Evolutionary conservation across 2,113 vertebrate species (phyloP).

Genomic region (Proteles cristata): DNA sequence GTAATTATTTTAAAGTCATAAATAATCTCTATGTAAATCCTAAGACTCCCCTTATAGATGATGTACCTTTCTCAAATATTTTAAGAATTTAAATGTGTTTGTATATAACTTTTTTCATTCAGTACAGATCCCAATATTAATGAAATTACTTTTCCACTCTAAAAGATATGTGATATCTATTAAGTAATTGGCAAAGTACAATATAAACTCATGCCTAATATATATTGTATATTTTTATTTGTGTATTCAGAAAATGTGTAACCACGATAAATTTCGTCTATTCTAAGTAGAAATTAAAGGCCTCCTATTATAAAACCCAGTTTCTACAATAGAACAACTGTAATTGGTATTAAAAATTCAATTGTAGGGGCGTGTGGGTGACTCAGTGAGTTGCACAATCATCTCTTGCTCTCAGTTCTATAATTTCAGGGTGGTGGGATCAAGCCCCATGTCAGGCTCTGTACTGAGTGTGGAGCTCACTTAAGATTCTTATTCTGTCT

Average conservation of each 20-base stretch:
- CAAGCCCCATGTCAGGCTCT: no score
- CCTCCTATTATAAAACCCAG: neutral
- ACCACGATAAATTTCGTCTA: neutral
- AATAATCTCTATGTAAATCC: neutral
- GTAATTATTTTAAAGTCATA: neutral
- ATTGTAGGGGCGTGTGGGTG: neutral
- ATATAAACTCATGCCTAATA: neutral
- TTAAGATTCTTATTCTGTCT: no score
- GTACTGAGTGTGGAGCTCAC: no score
- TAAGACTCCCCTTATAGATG: neutral
- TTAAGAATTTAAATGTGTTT: neutral
- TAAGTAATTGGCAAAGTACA: neutral
- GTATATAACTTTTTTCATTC: constrained; percentile 19
- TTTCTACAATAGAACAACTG: neutral
- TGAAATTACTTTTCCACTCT: neutral
- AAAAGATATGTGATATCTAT: neutral
- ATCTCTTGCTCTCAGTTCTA: no score
- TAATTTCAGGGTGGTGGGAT: no score
- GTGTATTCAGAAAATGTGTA: constrained; percentile 5
- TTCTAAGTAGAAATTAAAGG: constrained; percentile 34
- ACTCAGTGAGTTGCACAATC: no score
- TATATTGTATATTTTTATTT: neutral
- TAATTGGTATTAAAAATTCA: neutral
- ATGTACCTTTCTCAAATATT: constrained; percentile 29
- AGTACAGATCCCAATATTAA: neutral